phyloP scores from a whole-genome alignment of 1,140 invertebrate genomes.

The Meloidogyne floridensis region DNA sequence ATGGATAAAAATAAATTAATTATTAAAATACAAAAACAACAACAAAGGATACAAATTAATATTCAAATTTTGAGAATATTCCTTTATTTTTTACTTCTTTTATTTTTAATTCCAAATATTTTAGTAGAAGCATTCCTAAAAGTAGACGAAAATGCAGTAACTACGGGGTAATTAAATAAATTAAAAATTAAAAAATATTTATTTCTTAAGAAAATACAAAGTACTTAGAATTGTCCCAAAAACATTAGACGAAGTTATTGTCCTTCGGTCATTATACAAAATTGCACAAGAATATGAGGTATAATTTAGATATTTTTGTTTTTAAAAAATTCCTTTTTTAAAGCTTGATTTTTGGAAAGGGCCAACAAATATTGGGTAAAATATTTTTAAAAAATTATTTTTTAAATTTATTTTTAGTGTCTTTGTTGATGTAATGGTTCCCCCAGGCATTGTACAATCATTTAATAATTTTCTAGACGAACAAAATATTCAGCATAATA shows the following conservation, averaged over 20 bases:
- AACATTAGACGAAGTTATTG: conserved; percentile 38
- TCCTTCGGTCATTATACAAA: conserved; percentile 45
- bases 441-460: conserved; percentile 72
- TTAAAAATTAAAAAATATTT: not conserved
- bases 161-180: conserved; percentile 1
- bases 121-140: conserved; percentile 25
- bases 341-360: conserved; percentile 70
- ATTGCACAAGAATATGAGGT: conserved; percentile 44
- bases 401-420: conserved; percentile 56
- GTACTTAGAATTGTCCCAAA: conserved; percentile 46
- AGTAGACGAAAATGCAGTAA: conserved; percentile 23
- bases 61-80: conserved; percentile 2
- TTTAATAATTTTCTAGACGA: conserved; percentile 73
- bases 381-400: not conserved
- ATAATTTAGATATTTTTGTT: not conserved
- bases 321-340: conserved; percentile 21
- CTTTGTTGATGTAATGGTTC: conserved; percentile 75
- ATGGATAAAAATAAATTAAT: not conserved
- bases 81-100: conserved; percentile 2
- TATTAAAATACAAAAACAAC: not conserved
- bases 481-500: conserved; percentile 73
- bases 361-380: conserved; percentile 67
- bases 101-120: conserved; percentile 7
- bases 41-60: not conserved
- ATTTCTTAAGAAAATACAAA: conserved; percentile 40